Base-by-base conservation (phyloP, 2,888 invertebrate species). In the Napeogenes inachia region DNA sequence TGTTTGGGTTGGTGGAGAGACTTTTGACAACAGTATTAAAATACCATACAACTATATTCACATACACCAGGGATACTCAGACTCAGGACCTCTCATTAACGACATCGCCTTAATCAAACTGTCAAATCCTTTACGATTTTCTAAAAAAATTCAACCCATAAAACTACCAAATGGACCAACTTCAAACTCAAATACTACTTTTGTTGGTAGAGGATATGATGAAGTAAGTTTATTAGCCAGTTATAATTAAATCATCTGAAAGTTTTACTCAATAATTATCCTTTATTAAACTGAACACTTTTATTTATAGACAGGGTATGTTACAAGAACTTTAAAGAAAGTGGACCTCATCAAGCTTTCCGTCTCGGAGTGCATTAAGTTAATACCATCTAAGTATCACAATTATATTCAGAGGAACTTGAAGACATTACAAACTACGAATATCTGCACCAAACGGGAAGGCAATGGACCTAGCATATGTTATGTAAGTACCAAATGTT, bases 31-130 rank as follows among this genome's bases (percentile, higher is more conserved):
- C 54, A 70, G 70, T 21, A 47, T 57, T 45, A 42, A 53, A 4
- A 50, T 66, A 8, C 45, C 59, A n/a, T 67, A 67, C 54, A 67
- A 68, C 56, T 59, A 66, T 63, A 67, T 74, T n/a, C 62, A 67
- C 57, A 54, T 69, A 57, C 60, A 70, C 30, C 55, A 59, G 30
- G 54, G 63, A 21, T 71, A 67, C 56, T 5, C 57, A 33, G 1
- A 33, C 55, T 54, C 57, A 54, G 59, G 56, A 2, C 13, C 60
- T 4, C 63, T 59, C 1, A 10, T 66, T 2, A 57, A 72, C 32
- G 72, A 72, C 21, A 55, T 72, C 6, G 72, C 71, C 10, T 32
- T 72, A 6, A 38, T 72, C 33, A 62, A 54, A 8, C 54, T 71
- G 4, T 54, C 62, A 2, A 33, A 6, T 10, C 68, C 68, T 0